Conservation (phyloP, 2,888 invertebrate species). For the Melanophora roralis region DNA sequence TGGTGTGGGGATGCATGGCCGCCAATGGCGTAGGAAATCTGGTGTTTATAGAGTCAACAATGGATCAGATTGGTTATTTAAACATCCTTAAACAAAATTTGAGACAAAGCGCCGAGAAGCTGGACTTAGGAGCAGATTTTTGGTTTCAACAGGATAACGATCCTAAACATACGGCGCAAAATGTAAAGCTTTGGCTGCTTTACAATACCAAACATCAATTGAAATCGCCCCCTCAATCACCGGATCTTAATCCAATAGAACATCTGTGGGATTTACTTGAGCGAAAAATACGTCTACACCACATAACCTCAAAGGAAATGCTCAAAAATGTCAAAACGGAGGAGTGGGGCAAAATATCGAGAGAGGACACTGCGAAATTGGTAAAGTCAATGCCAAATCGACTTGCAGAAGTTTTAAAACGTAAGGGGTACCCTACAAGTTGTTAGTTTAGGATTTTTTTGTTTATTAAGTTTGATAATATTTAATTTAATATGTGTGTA, state of each 20-base stretch:
- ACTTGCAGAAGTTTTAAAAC: too few species aligned
- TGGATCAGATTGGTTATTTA: not conserved
- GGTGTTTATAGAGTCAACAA: not conserved
- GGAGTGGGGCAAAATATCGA: not conserved
- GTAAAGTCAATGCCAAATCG: not conserved
- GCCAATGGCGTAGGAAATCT: not conserved
- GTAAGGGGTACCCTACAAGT: too few species aligned
- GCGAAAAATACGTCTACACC: constrained; percentile 2
- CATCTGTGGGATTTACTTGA: constrained; percentile 4
- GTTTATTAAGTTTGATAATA: too few species aligned
- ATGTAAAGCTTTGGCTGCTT: too few species aligned
- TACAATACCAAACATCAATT: constrained; percentile 1
- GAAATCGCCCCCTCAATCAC: constrained; percentile 5
- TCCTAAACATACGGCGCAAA: too few species aligned
- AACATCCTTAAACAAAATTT: constrained; percentile 51
- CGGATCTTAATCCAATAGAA: too few species aligned
- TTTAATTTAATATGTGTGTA: too few species aligned
- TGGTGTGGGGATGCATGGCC: not conserved
- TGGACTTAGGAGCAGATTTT: constrained; percentile 21
- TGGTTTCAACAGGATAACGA: too few species aligned
- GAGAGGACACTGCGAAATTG: not conserved
- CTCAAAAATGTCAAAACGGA: not conserved
- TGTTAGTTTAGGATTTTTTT: too few species aligned
- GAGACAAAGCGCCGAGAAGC: too few species aligned
- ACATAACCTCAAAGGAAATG: not conserved